Evolutionary conservation across 2,888 invertebrate genomes (phyloP).

Genomic region (Saturnia japonica): DNA sequence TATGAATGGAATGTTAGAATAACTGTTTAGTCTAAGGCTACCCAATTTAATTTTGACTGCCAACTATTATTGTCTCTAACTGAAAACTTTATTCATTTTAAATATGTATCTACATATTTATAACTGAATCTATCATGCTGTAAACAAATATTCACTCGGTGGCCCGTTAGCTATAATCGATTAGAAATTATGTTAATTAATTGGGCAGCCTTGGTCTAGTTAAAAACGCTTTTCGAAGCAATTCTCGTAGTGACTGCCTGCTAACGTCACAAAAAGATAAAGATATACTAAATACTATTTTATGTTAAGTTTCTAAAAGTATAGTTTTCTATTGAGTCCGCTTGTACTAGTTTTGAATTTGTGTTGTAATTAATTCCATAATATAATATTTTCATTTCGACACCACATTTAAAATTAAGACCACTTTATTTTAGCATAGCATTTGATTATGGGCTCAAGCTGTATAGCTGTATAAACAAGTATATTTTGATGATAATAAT

Average conservation of each 20-base stretch:
- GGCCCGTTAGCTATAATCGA: no score
- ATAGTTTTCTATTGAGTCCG: neutral
- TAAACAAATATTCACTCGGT: no score
- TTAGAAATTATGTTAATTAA: no score
- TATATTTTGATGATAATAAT: slow-evolving; percentile 22
- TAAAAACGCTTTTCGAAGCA: neutral
- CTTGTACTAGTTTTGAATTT: neutral
- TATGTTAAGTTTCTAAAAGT: slow-evolving; percentile 8
- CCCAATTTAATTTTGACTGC: no score
- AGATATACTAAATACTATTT: slow-evolving; percentile 3
- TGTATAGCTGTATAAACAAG: neutral
- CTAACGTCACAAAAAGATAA: neutral
- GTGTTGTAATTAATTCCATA: neutral
- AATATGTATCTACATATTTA: no score
- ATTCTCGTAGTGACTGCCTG: neutral
- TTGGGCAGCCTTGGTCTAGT: neutral
- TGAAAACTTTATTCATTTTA: no score
- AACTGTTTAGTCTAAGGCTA: neutral
- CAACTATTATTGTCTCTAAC: no score
- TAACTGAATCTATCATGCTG: no score
- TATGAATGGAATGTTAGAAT: neutral
- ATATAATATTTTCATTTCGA: neutral
- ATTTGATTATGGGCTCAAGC: slow-evolving; percentile 15
- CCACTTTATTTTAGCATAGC: slow-evolving; percentile 14
- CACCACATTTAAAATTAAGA: neutral